Evolutionary conservation across 2,888 invertebrate genomes (phyloP), one percentile per base, ranked within the genome.

Genomic region (Aphidius colemani): DNA sequence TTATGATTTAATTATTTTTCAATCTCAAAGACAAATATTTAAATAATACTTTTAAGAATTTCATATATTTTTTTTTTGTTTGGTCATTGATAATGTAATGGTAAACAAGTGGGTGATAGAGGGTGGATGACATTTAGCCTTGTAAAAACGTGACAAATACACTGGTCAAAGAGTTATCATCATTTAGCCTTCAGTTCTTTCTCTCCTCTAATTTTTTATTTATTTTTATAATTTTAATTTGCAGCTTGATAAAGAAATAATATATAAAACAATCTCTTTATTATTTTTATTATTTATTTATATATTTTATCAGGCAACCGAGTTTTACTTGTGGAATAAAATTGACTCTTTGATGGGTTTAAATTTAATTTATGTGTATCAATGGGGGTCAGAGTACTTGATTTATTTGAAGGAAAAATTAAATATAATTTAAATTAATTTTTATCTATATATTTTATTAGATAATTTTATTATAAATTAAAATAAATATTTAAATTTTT

Each of bases 91-190:
- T 5, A 13, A 44, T 44, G 11, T 10, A 41, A 55, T 41, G 44
- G 44, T 55, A 55, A 44, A 55, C 44, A 44, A 55, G 44, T 9
- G 13, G 2, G 5, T 44, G 18, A 55, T 55, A n/a, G 13, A 10
- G 55, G 43, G 55, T 55, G 11, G 44, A 55, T 55, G 55, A 55
- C 43, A 18, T 55, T 44, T 55, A 44, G 44, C 55, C 55, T 43
- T 41, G 40, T 30, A 6, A 11, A 44, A 8, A 41, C 55, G 8
- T 10, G n/a, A 48, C n/a, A n/a, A 48, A 11, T 6, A 7, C 1
- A 7, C 4, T 5, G 48, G 13, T 13, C 55, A 44, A 55, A 18
- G 55, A 44, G 55, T 55, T 55, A 55, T 55, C 55, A 43, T 30
- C 30, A 30, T 30, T 18, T 30, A 30, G 30, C 30, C 30, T 30